These are phyloP conservation scores for Apostichopus leukothele DNA, from an alignment of 53 echinoderm and acorn worm genomes.

Conservation along the genomic window DNA sequence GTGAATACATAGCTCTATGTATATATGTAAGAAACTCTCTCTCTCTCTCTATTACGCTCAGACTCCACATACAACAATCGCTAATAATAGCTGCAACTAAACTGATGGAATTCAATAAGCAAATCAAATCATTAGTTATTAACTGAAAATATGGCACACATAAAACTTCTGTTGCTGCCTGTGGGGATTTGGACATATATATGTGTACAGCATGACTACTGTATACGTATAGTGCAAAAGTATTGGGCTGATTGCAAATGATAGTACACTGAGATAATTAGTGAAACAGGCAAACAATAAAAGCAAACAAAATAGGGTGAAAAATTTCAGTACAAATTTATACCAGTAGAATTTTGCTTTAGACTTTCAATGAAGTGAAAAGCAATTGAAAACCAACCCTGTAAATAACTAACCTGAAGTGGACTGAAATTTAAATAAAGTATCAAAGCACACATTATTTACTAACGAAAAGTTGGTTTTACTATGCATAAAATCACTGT, in stretches of 20 bases:
- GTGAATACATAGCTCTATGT: not conserved
- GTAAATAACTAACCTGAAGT: too few relatives aligned
- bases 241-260: not conserved
- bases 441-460: too few relatives aligned
- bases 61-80: not conserved
- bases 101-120: not conserved
- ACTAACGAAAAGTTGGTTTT: too few relatives aligned
- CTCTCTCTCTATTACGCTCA: not conserved
- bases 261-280: not conserved
- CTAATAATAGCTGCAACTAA: not conserved
- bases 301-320: too few relatives aligned
- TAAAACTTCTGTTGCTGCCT: not conserved
- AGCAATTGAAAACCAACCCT: too few relatives aligned
- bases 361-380: too few relatives aligned
- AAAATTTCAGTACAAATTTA: too few relatives aligned
- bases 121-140: not conserved
- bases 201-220: not conserved
- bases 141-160: not conserved
- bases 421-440: too few relatives aligned
- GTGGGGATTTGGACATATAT: not conserved
- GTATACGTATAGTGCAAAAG: not conserved
- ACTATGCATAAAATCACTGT: too few relatives aligned
- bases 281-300: too few relatives aligned
- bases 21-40: not conserved
- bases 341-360: too few relatives aligned